phyloP scores from a whole-genome alignment of 2,797 vertebrate genomes.

The Spinibarbus caldwelli region DNA sequence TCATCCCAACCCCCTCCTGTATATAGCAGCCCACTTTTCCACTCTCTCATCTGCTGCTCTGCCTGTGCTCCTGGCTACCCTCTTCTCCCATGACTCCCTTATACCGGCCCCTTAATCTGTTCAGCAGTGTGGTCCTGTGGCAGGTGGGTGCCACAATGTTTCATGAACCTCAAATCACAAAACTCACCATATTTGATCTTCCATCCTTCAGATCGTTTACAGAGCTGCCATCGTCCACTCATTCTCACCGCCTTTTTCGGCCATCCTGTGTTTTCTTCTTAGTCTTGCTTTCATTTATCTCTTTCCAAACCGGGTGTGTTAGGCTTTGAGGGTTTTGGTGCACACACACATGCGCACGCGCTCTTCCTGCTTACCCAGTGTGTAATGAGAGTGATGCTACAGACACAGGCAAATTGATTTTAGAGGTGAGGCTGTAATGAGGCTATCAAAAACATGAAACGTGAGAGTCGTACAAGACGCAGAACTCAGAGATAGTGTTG shows the following conservation, averaged over 20 bases:
- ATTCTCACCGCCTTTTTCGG: slow-evolving; percentile 44
- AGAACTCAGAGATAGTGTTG: slow-evolving; percentile 52
- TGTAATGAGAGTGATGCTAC: slow-evolving; percentile 62
- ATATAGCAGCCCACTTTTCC: slow-evolving; percentile 61
- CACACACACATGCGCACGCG: slow-evolving; percentile 50
- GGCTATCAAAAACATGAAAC: slow-evolving; percentile 62
- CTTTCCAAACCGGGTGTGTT: slow-evolving; percentile 53
- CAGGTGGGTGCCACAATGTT: slow-evolving; percentile 65
- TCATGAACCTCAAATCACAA: slow-evolving; percentile 56
- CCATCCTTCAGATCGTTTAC: slow-evolving; percentile 27
- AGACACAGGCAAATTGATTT: slow-evolving; percentile 61
- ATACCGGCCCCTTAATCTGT: slow-evolving; percentile 72
- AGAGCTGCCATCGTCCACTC: slow-evolving; percentile 43
- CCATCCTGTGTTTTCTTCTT: slow-evolving; percentile 42
- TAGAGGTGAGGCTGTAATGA: slow-evolving; percentile 63
- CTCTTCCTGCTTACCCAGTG: slow-evolving; percentile 57
- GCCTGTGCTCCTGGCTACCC: slow-evolving; percentile 73
- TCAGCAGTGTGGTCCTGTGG: slow-evolving; percentile 67
- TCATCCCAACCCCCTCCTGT: slow-evolving; percentile 67
- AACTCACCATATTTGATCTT: slow-evolving; percentile 42
- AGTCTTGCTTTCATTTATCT: slow-evolving; percentile 53
- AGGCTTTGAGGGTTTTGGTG: slow-evolving; percentile 53
- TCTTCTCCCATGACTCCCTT: slow-evolving; percentile 70
- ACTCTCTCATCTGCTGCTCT: slow-evolving; percentile 70
- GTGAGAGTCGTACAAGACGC: slow-evolving; percentile 35